phyloP scores from a whole-genome alignment of 2,113 vertebrate genomes.

The Lagopus muta region DNA sequence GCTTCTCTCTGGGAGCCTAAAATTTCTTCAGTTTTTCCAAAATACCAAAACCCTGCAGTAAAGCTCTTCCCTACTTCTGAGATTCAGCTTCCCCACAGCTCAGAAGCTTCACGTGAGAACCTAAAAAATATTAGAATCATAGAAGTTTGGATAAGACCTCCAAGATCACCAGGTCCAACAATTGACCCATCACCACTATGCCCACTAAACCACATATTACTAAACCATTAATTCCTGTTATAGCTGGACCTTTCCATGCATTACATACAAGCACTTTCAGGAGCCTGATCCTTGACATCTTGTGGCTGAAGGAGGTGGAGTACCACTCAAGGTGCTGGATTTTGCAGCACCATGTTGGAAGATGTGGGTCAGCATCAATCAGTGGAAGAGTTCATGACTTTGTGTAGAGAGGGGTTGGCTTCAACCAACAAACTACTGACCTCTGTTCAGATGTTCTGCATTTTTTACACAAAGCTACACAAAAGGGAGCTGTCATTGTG shows the following conservation, averaged over 20 bases:
- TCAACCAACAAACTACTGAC: background rate
- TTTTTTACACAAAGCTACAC: background rate
- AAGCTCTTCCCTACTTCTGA: background rate
- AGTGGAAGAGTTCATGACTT: background rate
- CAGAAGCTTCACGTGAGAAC: background rate
- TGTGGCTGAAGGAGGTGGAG: background rate
- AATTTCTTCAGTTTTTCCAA: background rate
- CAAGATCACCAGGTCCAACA: too few relatives aligned
- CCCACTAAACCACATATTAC: too few relatives aligned
- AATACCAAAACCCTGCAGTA: accelerated
- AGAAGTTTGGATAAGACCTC: too few relatives aligned
- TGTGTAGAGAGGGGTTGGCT: background rate
- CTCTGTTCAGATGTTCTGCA: accelerated
- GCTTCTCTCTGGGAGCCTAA: background rate
- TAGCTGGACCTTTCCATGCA: background rate
- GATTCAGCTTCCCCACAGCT: background rate
- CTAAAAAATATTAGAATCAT: background rate
- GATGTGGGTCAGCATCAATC: background rate
- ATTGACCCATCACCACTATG: too few relatives aligned
- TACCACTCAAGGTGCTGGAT: background rate
- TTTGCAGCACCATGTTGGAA: background rate
- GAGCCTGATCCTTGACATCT: background rate
- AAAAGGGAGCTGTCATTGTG: background rate
- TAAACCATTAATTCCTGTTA: background rate
- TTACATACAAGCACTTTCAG: background rate